Percentiles rank a stretch among this genome's conserved stretches.
These are phyloP conservation scores for Sitobion miscanthi DNA, from an alignment of 1,140 invertebrate genomes.

Conservation along the genomic window DNA sequence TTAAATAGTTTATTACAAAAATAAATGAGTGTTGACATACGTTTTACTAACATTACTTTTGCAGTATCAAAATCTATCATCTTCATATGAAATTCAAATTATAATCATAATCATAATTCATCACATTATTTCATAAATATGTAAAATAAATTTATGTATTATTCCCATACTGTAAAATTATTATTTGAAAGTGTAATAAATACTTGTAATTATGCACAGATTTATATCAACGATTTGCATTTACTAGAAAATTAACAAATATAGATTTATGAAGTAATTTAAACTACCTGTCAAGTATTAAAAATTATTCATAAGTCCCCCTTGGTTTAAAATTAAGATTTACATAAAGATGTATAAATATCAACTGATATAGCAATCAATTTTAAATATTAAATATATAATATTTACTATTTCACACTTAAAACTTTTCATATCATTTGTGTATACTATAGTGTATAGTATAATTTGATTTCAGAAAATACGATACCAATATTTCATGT, in stretches of 20 bases:
- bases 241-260: slow-evolving; percentile 22
- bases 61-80: background rate
- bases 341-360: slow-evolving; percentile 4
- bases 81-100: background rate
- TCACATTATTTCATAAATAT: background rate
- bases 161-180: background rate
- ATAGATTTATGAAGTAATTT: slow-evolving; percentile 31
- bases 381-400: slow-evolving; percentile 8
- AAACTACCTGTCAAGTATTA: slow-evolving; percentile 15
- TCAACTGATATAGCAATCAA: slow-evolving; percentile 12
- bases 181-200: slow-evolving; percentile 8
- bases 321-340: background rate
- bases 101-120: background rate
- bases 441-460: too few relatives aligned
- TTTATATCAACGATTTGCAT: background rate
- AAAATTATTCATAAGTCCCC: background rate
- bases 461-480: slow-evolving; percentile 25
- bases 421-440: background rate
- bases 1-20: background rate
- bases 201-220: background rate
- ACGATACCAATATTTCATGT: background rate
- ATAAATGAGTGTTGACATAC: background rate
- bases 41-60: background rate
- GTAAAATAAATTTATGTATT: background rate
- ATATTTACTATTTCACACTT: slow-evolving; percentile 3